A percentile compares a stretch with the other conserved stretches of the same genome.
Evolutionary conservation across 2,888 invertebrate genomes (phyloP).

Genomic region (Drosophila mayaguana): DNA sequence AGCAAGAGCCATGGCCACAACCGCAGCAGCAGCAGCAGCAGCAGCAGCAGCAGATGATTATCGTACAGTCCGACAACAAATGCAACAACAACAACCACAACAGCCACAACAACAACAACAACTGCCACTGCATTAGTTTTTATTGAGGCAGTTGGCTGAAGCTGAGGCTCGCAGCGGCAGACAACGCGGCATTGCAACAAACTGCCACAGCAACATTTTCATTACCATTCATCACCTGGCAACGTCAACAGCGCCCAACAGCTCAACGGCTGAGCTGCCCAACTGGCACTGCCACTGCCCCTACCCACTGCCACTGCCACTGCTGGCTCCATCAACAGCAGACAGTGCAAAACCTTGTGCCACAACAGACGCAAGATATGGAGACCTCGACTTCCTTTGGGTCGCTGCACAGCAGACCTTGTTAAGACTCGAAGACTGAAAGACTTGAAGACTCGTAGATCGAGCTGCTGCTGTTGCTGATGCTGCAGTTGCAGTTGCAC

Average conservation of each 20-base stretch:
- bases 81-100: constrained; percentile 33
- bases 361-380: constrained; percentile 45
- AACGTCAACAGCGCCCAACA: constrained; percentile 34
- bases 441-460: constrained; percentile 7
- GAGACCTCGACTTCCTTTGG: constrained; percentile 82
- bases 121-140: constrained; percentile 79
- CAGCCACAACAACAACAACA: constrained; percentile 47
- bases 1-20: constrained; percentile 75
- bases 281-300: not conserved
- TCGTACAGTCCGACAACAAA: constrained; percentile 54
- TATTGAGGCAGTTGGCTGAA: constrained; percentile 78
- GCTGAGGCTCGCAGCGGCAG: constrained; percentile 64
- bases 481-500: constrained; percentile 37
- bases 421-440: constrained; percentile 18
- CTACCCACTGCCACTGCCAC: not conserved
- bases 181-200: constrained; percentile 73
- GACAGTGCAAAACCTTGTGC: constrained; percentile 68
- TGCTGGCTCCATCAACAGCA: constrained; percentile 16
- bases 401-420: constrained; percentile 63
- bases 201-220: constrained; percentile 81
- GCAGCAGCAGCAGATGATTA: constrained; percentile 71
- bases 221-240: constrained; percentile 82
- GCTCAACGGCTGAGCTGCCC: not conserved
- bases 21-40: constrained; percentile 76
- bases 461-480: constrained; percentile 24